phyloP scores from a whole-genome alignment of 2,113 vertebrate genomes.

The Mesitornis unicolor region DNA sequence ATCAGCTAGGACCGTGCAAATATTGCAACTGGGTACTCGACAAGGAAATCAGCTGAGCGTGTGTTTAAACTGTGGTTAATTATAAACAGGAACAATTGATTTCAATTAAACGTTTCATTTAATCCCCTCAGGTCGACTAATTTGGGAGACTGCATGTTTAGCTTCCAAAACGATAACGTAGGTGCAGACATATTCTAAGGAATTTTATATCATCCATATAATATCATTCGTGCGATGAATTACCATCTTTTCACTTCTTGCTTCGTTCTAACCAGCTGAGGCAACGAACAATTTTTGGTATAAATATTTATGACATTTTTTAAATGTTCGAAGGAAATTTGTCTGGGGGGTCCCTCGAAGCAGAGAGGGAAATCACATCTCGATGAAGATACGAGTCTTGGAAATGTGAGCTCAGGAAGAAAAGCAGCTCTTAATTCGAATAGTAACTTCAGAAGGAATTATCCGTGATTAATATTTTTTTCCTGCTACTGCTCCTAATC shows the following conservation, averaged over 20 bases:
- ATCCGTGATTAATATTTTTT: not conserved
- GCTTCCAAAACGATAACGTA: not conserved
- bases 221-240: not conserved
- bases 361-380: not conserved
- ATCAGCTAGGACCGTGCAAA: not conserved
- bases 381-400: not conserved
- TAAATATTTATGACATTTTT: not conserved
- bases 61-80: not conserved
- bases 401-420: not conserved
- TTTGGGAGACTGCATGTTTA: not conserved
- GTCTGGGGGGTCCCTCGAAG: not conserved
- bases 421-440: not conserved
- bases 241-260: not conserved
- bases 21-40: not conserved
- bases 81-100: not conserved
- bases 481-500: not conserved
- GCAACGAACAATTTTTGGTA: slow-evolving; percentile 8
- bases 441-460: not conserved
- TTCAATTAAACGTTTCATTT: not conserved
- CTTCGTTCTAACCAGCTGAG: not conserved
- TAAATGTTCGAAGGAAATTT: not conserved
- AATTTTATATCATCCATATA: not conserved
- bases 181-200: not conserved
- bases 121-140: not conserved
- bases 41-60: not conserved